Evolutionary conservation across 2,888 invertebrate genomes (phyloP), one percentile per base, ranked within the genome.

Genomic region (Pachydiplax longipennis): DNA sequence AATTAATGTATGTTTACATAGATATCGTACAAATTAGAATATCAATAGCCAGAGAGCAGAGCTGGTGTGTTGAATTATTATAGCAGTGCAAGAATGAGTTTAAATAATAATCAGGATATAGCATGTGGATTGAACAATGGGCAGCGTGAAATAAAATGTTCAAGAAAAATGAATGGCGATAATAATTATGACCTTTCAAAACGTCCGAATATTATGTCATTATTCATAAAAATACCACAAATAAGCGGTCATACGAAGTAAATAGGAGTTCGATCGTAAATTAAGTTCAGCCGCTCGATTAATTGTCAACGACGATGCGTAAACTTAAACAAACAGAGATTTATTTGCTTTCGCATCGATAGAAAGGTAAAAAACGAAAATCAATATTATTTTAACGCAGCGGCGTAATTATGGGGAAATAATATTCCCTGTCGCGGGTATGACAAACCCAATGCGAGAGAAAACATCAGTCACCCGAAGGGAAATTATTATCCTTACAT

Each of bases 351-450:
- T 13, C 25, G 53, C 15, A 53, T 25, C 25, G 25, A 25, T 25
- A 31, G 25, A 25, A 31, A 73, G 31, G 10, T 25, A 25, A 31
- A 73, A 73, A 73, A 73, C 73, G 73, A 61, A 61, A 61, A 61
- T 37, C 58, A 87, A 87, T 87, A 87, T 87, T 87, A 61, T 87
- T 87, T 87, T 61, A 87, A 61, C 87, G 61, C 61, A n/a, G 87
- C 73, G 73, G 37, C 8, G 61, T 35, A 87, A 37, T 87, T 61
- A n/a, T 61, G 22, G 87, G 58, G 58, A 87, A 87, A 87, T 87
- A 87, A 58, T 18, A n/a, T 87, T n/a, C 48, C 58, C 83, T 44
- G 31, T 58, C 58, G 83, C 22, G 65, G 65, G 22, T 65, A 31
- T 73, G 13, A 73, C 31, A 73, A 31, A 73, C 22, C 31, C 25